These are phyloP conservation scores for Thomomys bottae DNA, from an alignment of 2,113 vertebrate species.

Conservation along the genomic window DNA sequence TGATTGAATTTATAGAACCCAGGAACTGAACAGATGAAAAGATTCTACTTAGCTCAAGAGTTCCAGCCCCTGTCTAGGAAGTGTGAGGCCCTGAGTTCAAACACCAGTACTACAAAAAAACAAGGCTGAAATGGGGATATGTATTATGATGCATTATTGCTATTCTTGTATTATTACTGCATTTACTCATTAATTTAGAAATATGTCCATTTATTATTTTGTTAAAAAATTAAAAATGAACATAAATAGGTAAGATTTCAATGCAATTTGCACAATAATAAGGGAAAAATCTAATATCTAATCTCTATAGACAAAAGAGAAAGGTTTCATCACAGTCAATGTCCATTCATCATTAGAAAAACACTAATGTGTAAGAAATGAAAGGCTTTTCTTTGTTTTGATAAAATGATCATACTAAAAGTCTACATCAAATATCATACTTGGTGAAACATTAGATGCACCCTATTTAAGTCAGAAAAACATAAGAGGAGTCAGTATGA, in stretches of 20 bases:
- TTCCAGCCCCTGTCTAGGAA: too few species aligned
- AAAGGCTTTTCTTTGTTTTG: too few species aligned
- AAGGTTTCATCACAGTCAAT: neutral
- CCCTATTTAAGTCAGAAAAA: conserved; percentile 1
- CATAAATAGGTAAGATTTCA: neutral
- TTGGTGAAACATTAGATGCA: neutral
- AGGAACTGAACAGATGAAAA: too few species aligned
- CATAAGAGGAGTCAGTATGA: neutral
- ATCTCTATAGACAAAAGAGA: neutral
- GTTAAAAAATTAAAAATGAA: neutral
- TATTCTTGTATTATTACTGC: neutral
- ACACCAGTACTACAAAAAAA: too few species aligned
- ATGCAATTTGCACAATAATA: neutral
- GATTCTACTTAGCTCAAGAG: too few species aligned
- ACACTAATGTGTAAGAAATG: neutral
- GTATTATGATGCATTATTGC: too few species aligned
- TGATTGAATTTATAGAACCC: neutral
- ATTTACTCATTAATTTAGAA: neutral
- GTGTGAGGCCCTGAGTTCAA: too few species aligned
- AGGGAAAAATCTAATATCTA: neutral
- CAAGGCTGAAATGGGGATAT: too few species aligned
- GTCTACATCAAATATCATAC: neutral
- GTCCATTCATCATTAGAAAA: neutral
- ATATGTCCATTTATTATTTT: neutral
- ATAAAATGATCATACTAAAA: neutral